Percentiles rank a stretch among this genome's conserved stretches.
Evolutionary conservation across 2,113 vertebrate genomes (phyloP).

Genomic region (Melanerpes formicivorus): DNA sequence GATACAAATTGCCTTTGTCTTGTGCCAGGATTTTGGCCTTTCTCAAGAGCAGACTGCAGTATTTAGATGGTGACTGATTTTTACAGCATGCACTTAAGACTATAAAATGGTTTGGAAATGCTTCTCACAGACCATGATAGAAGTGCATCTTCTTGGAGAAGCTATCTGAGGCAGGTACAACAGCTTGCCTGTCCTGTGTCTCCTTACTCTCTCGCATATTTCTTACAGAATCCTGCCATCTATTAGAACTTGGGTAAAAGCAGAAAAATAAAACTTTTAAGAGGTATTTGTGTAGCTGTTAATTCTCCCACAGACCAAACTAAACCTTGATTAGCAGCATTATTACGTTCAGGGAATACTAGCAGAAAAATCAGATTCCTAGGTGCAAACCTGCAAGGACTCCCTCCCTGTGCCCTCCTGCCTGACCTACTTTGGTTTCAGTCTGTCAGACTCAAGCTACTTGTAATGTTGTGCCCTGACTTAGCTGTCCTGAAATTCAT

Average conservation of each 20-base stretch:
- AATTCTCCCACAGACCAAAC: not conserved
- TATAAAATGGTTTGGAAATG: not conserved
- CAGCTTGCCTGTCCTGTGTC: not conserved
- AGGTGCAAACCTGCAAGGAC: not conserved
- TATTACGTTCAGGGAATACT: not conserved
- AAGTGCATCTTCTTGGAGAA: not conserved
- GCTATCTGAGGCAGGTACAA: not conserved
- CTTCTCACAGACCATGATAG: not conserved
- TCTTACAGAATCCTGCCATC: not conserved
- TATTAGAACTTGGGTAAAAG: not conserved
- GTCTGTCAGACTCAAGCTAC: not conserved
- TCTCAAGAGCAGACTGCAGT: not conserved
- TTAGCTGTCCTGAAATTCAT: slow-evolving; percentile 31
- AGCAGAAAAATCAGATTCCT: not conserved
- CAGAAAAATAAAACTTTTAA: not conserved
- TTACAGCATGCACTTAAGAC: not conserved
- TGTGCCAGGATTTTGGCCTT: not conserved
- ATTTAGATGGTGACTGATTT: not conserved
- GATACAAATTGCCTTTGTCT: not conserved
- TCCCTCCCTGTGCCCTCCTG: not conserved
- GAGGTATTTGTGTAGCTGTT: not conserved
- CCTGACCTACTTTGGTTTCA: not conserved
- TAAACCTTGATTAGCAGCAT: not conserved
- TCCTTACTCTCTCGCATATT: rapidly evolving
- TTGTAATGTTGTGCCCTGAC: not conserved